Percentiles rank a stretch among this genome's conserved stretches.
phyloP scores from a whole-genome alignment of 2,113 vertebrate species.

The Alexandromys fortis region DNA sequence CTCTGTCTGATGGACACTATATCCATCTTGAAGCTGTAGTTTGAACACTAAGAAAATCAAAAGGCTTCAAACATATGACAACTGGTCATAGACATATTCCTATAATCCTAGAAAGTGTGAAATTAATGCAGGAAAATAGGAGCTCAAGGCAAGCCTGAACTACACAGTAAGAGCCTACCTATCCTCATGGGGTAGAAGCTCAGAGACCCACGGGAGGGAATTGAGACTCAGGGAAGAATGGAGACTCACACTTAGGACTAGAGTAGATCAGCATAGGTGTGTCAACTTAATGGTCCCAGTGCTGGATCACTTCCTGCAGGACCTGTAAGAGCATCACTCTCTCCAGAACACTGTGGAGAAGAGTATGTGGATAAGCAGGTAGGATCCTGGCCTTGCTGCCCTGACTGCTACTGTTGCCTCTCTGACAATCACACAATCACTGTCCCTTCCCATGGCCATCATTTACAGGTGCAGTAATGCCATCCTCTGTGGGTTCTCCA shows the following conservation, averaged over 20 bases:
- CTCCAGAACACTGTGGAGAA: not conserved
- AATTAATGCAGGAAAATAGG: not conserved
- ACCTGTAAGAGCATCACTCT: not conserved
- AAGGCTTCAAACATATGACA: not conserved
- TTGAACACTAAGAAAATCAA: not conserved
- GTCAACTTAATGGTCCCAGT: not conserved
- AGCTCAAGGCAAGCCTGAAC: not conserved
- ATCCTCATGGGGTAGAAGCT: not conserved
- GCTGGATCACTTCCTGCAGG: not conserved
- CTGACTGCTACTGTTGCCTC: not conserved
- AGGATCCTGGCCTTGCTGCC: not conserved
- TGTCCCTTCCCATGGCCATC: not conserved
- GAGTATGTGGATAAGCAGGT: not conserved
- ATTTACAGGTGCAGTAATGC: not conserved
- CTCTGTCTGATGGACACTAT: not conserved
- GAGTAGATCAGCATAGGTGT: not conserved
- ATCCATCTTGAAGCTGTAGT: not conserved
- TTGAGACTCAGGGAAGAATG: not conserved
- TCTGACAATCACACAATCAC: not conserved
- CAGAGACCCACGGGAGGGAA: not conserved
- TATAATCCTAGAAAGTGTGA: not conserved
- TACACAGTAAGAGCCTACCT: not conserved
- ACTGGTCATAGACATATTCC: not conserved
- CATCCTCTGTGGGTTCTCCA: too few species aligned
- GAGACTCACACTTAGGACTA: not conserved